Conservation (phyloP, 2,888 invertebrate species). For the Anagyrus pseudococci region DNA sequence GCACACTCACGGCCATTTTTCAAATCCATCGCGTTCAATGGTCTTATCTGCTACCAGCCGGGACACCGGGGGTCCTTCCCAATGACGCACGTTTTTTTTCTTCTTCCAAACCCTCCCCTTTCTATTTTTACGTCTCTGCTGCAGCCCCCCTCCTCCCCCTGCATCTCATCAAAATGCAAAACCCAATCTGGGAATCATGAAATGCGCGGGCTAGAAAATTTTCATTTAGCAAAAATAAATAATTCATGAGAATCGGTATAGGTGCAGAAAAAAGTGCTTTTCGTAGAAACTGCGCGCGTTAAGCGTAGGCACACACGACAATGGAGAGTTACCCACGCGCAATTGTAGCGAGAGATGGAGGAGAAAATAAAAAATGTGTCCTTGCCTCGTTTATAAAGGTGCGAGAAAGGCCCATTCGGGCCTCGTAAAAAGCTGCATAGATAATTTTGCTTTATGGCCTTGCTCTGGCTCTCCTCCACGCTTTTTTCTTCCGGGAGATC, state of each 20-base stretch:
- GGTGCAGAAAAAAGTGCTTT: slow-evolving; percentile 7
- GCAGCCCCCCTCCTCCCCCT: background rate
- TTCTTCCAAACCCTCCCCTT: too few relatives aligned
- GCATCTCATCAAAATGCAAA: slow-evolving; percentile 28
- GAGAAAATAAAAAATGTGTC: too few relatives aligned
- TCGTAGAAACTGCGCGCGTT: background rate
- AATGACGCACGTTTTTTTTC: too few relatives aligned
- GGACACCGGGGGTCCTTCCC: too few relatives aligned
- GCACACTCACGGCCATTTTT: slow-evolving; percentile 9
- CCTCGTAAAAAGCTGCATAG: slow-evolving; percentile 22
- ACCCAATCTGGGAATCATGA: slow-evolving; percentile 4
- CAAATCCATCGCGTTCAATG: background rate
- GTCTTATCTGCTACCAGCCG: too few relatives aligned
- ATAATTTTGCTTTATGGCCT: slow-evolving; percentile 30
- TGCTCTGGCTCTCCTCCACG: background rate
- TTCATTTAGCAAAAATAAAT: slow-evolving; percentile 30
- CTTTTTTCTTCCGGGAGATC: slow-evolving; percentile 4
- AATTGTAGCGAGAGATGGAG: background rate
- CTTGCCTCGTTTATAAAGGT: too few relatives aligned
- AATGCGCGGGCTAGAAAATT: slow-evolving; percentile 8
- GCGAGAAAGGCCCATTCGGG: slow-evolving; percentile 1
- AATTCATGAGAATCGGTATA: slow-evolving; percentile 24
- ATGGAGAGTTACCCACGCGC: background rate
- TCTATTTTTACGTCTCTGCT: too few relatives aligned
- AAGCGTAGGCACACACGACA: background rate